phyloP scores from a whole-genome alignment of 2,797 vertebrate genomes.

The Allobates femoralis region DNA sequence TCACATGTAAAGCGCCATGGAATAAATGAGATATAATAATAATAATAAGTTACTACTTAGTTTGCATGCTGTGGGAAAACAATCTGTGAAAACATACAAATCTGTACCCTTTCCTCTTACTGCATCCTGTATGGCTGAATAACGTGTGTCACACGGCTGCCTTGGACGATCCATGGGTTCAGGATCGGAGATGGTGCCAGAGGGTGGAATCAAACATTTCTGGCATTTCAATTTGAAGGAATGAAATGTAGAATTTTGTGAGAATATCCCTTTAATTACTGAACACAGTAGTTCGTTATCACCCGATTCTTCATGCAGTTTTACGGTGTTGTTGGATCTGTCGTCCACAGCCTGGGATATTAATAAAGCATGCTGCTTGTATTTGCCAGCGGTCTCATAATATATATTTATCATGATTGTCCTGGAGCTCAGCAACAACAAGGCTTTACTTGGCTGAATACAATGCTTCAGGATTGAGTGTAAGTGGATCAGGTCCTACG shows the following conservation, averaged over 20 bases:
- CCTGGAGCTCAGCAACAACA: constrained; percentile 5
- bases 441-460: constrained; percentile 5
- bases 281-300: background rate
- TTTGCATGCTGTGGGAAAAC: too few relatives aligned
- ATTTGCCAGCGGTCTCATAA: background rate
- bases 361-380: background rate
- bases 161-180: background rate
- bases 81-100: too few relatives aligned
- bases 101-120: too few relatives aligned
- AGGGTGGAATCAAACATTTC: background rate
- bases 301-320: background rate
- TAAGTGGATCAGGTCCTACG: constrained; percentile 17
- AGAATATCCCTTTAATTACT: background rate
- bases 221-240: background rate
- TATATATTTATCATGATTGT: constrained; percentile 13
- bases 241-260: background rate
- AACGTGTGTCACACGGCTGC: background rate
- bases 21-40: too few relatives aligned
- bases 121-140: background rate
- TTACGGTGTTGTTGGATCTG: background rate
- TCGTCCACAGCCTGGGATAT: background rate
- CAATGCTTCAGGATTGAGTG: background rate
- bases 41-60: too few relatives aligned
- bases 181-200: background rate
- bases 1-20: too few relatives aligned